These are phyloP conservation scores for Lerema accius DNA, from an alignment of 1,140 invertebrate genomes.

Conservation along the genomic window DNA sequence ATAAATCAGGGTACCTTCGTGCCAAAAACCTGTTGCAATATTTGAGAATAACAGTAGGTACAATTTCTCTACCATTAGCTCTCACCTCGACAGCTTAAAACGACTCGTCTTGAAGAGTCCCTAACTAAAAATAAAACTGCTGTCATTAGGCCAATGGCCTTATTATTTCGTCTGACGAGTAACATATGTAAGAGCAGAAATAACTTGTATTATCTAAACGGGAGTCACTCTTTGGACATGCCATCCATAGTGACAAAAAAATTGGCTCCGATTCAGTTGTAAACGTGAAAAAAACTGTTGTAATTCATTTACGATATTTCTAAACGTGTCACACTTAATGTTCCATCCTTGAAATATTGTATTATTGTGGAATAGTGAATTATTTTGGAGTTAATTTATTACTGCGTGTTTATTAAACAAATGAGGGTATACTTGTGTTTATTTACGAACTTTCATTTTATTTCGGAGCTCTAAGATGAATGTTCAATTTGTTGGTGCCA, in stretches of 20 bases:
- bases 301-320: conserved; percentile 42
- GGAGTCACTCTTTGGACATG: conserved; percentile 50
- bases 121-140: conserved; percentile 67
- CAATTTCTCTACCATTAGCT: conserved; percentile 37
- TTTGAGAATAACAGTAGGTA: conserved; percentile 35
- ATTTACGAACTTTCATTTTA: conserved; percentile 9
- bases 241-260: conserved; percentile 54
- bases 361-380: conserved; percentile 23
- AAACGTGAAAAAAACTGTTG: conserved; percentile 36
- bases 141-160: conserved; percentile 79
- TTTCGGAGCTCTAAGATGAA: neutral
- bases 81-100: conserved; percentile 52
- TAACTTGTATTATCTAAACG: conserved; percentile 73
- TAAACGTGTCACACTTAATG: conserved; percentile 42
- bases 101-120: conserved; percentile 60
- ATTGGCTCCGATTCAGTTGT: conserved; percentile 59
- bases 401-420: conserved; percentile 16
- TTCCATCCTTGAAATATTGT: conserved; percentile 35
- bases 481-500: neutral
- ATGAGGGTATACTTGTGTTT: conserved; percentile 16
- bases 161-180: conserved; percentile 76
- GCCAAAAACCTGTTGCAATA: conserved; percentile 38
- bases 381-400: conserved; percentile 20
- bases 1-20: conserved; percentile 25
- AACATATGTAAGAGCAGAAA: conserved; percentile 74